Evolutionary conservation across 1,140 invertebrate genomes (phyloP), one percentile per base, ranked within the genome.

Genomic region (Ceratitis capitata): DNA sequence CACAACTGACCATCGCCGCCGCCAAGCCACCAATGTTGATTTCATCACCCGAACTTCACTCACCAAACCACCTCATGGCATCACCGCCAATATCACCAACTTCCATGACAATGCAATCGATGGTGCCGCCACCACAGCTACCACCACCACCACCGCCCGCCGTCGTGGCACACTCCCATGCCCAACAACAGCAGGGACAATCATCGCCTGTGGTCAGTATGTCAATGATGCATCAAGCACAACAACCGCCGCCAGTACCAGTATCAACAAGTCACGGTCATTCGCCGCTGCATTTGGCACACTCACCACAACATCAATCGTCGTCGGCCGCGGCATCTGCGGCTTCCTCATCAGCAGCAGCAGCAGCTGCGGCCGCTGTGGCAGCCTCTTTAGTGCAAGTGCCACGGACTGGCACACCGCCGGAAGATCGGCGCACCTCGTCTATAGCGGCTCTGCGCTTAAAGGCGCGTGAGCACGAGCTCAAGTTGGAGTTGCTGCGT

Each of bases 401-500:
- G 42, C 61, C 83, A 47, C 92, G 85, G 83, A 89, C 86, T 7
- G 89, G 88, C 56, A 92, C 90, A 84, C 94, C 92, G 78, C 96
- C 95, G 88, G 94, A 96, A 85, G 97, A 98, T 92, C 93, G 97
- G 85, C 93, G 97, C 86, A 96, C 95, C 87, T 97, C 96, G 32
- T 98, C 97, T 88, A 98, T 99, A 84, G 97, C 97, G 1, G 96
- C 97, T 0, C 93, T 99, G 5, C 92, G 98, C 84, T 93, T 98
- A 45, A 98, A 98, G 87, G 98, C 98, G 1, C 94, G 98, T 9
- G 98, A 99, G 92, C 98, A 99, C 91, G 97, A 98, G 90, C 92
- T 98, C 9, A 95, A 96, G 88, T 92, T 98, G 87, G 97, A 97
- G 90, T 95, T 97, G 94, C 88, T 97, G 53, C 93, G 96, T 69